Evolutionary conservation across 2,113 vertebrate genomes (phyloP).

Genomic region (Nothocercus julius): DNA sequence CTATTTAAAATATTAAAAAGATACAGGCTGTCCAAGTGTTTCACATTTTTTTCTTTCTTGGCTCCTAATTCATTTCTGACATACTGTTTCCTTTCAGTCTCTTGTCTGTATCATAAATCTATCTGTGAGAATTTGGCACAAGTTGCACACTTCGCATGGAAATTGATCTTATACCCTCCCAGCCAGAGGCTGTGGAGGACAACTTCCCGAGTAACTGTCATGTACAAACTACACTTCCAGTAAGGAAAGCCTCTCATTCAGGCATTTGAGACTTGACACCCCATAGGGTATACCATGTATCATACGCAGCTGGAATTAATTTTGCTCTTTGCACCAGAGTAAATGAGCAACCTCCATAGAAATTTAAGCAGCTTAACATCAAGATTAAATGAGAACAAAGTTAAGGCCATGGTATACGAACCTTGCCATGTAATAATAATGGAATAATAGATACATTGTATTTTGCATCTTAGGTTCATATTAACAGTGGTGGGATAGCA

Average conservation of each 20-base stretch:
- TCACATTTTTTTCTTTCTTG: constrained; percentile 54
- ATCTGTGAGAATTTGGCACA: constrained; percentile 23
- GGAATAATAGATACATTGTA: background rate
- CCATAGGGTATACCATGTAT: background rate
- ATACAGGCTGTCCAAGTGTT: constrained; percentile 52
- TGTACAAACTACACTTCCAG: background rate
- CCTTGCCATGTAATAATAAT: background rate
- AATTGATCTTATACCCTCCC: constrained; percentile 11
- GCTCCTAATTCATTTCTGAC: constrained; percentile 65
- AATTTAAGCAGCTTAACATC: background rate
- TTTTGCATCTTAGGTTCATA: background rate
- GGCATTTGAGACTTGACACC: background rate
- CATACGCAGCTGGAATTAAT: constrained; percentile 16
- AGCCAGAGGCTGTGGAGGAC: background rate
- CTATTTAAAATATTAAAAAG: constrained; percentile 64
- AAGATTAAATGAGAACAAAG: background rate
- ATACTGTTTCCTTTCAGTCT: constrained; percentile 51
- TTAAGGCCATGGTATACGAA: background rate
- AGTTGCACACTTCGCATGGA: background rate
- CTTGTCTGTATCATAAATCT: constrained; percentile 32
- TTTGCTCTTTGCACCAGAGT: background rate
- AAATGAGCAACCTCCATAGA: background rate
- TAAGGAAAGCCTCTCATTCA: background rate
- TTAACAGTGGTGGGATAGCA: background rate
- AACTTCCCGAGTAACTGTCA: background rate